Conservation (phyloP, 2,888 invertebrate species). For the Drepana falcataria region DNA sequence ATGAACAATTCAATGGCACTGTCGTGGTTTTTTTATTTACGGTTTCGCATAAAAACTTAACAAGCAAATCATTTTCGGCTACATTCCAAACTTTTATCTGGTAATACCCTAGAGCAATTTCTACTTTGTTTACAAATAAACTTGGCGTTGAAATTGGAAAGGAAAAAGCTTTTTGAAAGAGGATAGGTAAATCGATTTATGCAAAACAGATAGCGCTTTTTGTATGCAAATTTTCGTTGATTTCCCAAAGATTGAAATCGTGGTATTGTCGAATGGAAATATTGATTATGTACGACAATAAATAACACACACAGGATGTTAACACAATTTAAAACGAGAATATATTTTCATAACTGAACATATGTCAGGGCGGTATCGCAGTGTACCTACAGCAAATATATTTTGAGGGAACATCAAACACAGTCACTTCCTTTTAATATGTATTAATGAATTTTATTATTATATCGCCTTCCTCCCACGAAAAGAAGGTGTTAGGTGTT, state of each 20-base stretch:
- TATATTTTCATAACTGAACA: constrained; percentile 18
- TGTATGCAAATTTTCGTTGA: constrained; percentile 76
- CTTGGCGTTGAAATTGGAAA: constrained; percentile 71
- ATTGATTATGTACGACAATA: constrained; percentile 56
- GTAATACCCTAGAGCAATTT: constrained; percentile 72
- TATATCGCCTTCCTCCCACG: no score
- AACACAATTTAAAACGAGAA: constrained; percentile 28
- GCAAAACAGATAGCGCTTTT: constrained; percentile 76
- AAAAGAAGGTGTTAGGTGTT: no score
- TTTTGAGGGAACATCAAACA: no score
- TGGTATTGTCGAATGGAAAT: constrained; percentile 65
- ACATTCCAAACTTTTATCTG: constrained; percentile 68
- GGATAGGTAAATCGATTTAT: constrained; percentile 77
- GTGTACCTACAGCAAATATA: no score
- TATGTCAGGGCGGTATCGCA: not conserved
- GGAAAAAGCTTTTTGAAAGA: constrained; percentile 71
- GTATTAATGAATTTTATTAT: no score
- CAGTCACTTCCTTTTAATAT: no score
- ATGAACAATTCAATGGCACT: not conserved
- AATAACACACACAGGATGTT: constrained; percentile 32
- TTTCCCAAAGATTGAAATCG: constrained; percentile 74
- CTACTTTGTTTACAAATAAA: constrained; percentile 76
- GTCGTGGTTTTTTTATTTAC: constrained; percentile 28
- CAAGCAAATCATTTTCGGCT: constrained; percentile 53
- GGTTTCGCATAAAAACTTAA: constrained; percentile 33